Base-by-base conservation (phyloP, 1,140 invertebrate species). In the Limonius californicus region DNA sequence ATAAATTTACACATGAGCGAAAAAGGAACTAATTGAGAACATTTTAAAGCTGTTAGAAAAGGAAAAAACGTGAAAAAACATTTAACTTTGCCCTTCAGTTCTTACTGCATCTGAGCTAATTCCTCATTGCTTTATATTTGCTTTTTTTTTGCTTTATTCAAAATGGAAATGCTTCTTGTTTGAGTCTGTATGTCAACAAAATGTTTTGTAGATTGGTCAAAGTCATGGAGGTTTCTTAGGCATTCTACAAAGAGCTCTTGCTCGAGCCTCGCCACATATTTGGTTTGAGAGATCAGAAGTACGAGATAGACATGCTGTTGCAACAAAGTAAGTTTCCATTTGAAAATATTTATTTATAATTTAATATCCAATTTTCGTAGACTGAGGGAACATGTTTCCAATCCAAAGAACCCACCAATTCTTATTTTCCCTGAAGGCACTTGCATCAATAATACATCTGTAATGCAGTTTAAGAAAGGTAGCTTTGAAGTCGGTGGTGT, bases 401-500 rank as follows among this genome's bases (percentile, higher is more conserved):
- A 98, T 78, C 85, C 88, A 14, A 85, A 88, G 62, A 99, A 99
- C 79, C 88, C 97, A 21, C 98, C 98, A 0, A 98, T 99, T 73
- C 82, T 99, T 4, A 99, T 99, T 74, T 99, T 99, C 77, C 98
- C 98, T 0, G 98, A 99, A 82, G 98, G 94, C 19, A 99, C 98
- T 0, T 99, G 97, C 77, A 99, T 99, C 62, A 99, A 99, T 74
- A 99, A 99, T 76, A 99, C 97, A 1, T 97, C 95, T 0, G 98
- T 99, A 0, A 99, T 99, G 97, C 97, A 99, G 82, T 99, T 99
- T 79, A 99, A 98, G 79, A 99, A 99, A 80, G 97, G 97, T 11
- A 97, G 94, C 74, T 99, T 99, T 78, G 98, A 99, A 85, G 94
- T 99, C 39, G 93, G 91, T 8, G 89, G 92, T 60, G 87, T 90